Evolutionary conservation across 2,113 vertebrate species (phyloP).

Genomic region (Notarius quadriscutis): DNA sequence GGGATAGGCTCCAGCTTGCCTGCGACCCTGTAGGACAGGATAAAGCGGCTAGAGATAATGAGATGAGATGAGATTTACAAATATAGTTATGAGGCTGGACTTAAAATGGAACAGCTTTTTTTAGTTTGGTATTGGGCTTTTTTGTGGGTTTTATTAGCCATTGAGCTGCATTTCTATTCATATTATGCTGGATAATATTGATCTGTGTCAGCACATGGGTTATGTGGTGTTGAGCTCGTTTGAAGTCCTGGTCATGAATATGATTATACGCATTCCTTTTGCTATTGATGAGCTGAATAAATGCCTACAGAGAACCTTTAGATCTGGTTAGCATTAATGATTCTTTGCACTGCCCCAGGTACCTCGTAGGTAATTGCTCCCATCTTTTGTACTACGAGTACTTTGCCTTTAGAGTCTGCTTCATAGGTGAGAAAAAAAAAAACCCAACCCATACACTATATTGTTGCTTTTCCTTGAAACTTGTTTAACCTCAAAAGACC

Average conservation of each 20-base stretch:
- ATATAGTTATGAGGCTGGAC: neutral
- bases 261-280: slow-evolving; percentile 50
- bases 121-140: neutral
- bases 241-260: slow-evolving; percentile 24
- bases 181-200: neutral
- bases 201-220: neutral
- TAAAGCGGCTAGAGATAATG: no score
- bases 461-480: neutral
- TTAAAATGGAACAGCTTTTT: neutral
- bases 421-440: neutral
- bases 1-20: no score
- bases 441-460: no score
- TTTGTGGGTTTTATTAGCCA: neutral
- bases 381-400: slow-evolving; percentile 53
- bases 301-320: slow-evolving; percentile 10
- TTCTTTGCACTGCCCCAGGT: slow-evolving; percentile 55
- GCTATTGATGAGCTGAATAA: slow-evolving; percentile 50
- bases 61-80: no score
- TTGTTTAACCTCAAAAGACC: neutral
- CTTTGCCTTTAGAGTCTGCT: slow-evolving; percentile 17
- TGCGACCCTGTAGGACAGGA: no score
- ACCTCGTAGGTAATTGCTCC: slow-evolving; percentile 64
- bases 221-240: slow-evolving; percentile 15
- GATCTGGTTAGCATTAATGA: slow-evolving; percentile 47
- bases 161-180: neutral